These are phyloP conservation scores for Hypomecis atomaria DNA, from an alignment of 2,888 invertebrate genomes.

Conservation along the genomic window DNA sequence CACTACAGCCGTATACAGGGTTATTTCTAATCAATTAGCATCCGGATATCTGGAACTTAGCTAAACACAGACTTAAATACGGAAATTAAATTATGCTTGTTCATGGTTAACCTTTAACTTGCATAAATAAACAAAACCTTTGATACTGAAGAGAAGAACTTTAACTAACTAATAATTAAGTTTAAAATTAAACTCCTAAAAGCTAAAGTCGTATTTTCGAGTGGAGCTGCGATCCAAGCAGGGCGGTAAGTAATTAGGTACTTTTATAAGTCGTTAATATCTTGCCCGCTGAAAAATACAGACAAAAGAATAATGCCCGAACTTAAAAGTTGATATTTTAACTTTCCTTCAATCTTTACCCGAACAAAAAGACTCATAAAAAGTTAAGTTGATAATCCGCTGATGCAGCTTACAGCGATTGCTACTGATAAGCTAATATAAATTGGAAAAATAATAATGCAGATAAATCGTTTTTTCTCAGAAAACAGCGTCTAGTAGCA, in stretches of 20 bases:
- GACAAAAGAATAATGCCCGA: constrained; percentile 40
- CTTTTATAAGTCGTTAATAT: constrained; percentile 40
- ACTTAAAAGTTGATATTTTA: constrained; percentile 40
- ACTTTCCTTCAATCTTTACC: constrained; percentile 35
- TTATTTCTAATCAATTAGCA: no score
- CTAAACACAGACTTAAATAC: no score
- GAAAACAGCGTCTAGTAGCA: no score
- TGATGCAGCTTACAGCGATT: not conserved
- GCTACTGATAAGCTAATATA: no score
- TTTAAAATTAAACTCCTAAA: not conserved
- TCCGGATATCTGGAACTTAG: no score
- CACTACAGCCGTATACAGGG: no score
- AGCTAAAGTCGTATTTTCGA: not conserved
- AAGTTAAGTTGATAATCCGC: constrained; percentile 17
- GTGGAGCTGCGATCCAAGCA: not conserved
- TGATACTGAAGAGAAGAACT: not conserved
- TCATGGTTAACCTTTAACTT: no score
- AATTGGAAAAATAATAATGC: no score
- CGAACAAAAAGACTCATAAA: constrained; percentile 32
- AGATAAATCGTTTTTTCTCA: no score
- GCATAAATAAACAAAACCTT: no score
- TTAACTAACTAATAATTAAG: not conserved
- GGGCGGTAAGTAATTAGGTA: constrained; percentile 1
- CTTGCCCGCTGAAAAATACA: constrained; percentile 34
- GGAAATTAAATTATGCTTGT: no score